Evolutionary conservation across 2,888 invertebrate species (phyloP).

Genomic region (Yponomeuta plumbellus): DNA sequence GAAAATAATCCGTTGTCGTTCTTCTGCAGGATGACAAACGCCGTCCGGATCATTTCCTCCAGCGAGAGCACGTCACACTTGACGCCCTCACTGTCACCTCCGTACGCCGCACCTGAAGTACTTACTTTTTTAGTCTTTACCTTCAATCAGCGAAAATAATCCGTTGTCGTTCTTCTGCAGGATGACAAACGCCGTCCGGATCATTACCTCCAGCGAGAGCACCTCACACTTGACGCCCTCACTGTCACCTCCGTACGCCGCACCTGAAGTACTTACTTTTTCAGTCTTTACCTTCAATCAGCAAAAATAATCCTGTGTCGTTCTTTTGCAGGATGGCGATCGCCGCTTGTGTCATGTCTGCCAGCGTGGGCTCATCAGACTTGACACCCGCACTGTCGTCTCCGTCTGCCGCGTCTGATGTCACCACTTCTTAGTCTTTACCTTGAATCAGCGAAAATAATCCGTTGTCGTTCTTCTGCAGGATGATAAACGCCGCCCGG

Average conservation of each 20-base stretch:
- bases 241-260: no score
- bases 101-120: constrained; percentile 39
- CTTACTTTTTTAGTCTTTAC: constrained; percentile 44
- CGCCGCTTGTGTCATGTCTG: constrained; percentile 86
- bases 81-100: constrained; percentile 77
- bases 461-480: constrained; percentile 83
- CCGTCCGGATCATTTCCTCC: constrained; percentile 85
- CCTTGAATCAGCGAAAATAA: constrained; percentile 87
- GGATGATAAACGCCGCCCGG: constrained; percentile 81
- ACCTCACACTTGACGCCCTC: no score
- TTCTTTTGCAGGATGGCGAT: constrained; percentile 82
- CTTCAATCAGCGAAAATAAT: constrained; percentile 85
- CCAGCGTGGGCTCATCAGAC: constrained; percentile 83
- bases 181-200: constrained; percentile 82
- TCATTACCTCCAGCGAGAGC: constrained; percentile 86
- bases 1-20: constrained; percentile 86
- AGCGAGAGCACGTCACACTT: constrained; percentile 83
- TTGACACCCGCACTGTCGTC: constrained; percentile 77
- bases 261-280: no score
- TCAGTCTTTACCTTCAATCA: constrained; percentile 84
- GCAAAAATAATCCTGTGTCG: constrained; percentile 84
- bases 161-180: constrained; percentile 84
- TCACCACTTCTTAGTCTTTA: no score
- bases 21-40: constrained; percentile 81
- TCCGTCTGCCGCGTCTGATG: constrained; percentile 54